Evolutionary conservation across 1,140 invertebrate genomes (phyloP).

Genomic region (Arctopsyche grandis): DNA sequence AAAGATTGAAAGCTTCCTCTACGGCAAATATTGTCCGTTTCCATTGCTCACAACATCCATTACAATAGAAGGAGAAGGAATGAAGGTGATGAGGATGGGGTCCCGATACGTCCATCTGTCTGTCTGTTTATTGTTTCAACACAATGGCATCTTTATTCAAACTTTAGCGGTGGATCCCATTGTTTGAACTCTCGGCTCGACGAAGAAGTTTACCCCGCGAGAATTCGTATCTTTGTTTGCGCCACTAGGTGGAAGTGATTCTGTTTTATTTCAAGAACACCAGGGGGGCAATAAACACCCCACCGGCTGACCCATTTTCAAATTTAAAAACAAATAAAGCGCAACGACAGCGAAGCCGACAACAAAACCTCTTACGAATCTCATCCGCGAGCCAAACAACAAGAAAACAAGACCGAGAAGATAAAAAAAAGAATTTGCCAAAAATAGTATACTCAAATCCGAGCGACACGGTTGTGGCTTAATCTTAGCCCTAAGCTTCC

Average conservation of each 20-base stretch:
- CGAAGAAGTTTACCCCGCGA: constrained; percentile 40
- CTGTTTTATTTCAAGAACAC: constrained; percentile 50
- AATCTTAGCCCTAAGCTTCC: not conserved
- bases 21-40: constrained; percentile 6
- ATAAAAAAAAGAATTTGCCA: not conserved
- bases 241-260: constrained; percentile 46
- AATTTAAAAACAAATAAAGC: constrained; percentile 23
- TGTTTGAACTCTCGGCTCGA: constrained; percentile 41
- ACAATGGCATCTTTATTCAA: constrained; percentile 50
- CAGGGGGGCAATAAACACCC: constrained; percentile 42
- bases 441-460: not conserved
- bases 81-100: not conserved
- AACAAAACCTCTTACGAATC: no score
- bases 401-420: not conserved
- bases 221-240: constrained; percentile 52
- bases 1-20: constrained; percentile 7
- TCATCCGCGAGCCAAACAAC: not conserved
- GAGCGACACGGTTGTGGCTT: not conserved
- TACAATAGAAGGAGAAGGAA: not conserved
- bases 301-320: constrained; percentile 15
- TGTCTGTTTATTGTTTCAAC: constrained; percentile 50
- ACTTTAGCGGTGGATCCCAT: constrained; percentile 46
- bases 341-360: not conserved
- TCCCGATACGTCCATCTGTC: constrained; percentile 23
- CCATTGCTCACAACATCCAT: not conserved